phyloP scores from a whole-genome alignment of 2,113 vertebrate species.

The Dolichallabes microphthalmus region DNA sequence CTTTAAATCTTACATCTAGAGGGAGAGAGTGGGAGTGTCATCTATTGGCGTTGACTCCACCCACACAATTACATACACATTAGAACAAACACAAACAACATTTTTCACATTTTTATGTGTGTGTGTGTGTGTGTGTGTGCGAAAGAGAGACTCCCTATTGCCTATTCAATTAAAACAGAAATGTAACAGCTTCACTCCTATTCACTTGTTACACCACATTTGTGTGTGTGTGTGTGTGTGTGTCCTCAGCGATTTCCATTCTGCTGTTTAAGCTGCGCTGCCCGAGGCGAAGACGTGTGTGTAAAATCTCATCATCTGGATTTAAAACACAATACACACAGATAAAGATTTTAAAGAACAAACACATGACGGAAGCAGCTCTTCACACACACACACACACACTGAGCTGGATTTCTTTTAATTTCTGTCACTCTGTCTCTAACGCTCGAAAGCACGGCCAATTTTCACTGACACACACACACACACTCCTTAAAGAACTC shows the following conservation, averaged over 20 bases:
- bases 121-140: no score
- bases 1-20: no score
- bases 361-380: neutral
- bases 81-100: neutral
- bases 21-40: no score
- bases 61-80: neutral
- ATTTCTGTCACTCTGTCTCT: neutral
- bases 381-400: no score
- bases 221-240: neutral
- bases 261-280: constrained; percentile 53
- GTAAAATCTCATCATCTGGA: constrained; percentile 16
- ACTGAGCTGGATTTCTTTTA: neutral
- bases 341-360: constrained; percentile 5
- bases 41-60: neutral
- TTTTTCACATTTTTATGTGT: neutral
- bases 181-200: neutral
- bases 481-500: no score
- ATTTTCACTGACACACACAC: neutral
- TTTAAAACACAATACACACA: neutral
- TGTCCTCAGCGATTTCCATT: constrained; percentile 48
- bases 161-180: constrained; percentile 17
- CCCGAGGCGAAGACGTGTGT: constrained; percentile 3
- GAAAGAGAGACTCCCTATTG: constrained; percentile 5
- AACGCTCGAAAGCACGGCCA: neutral
- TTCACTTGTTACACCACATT: constrained; percentile 11